Percentiles rank a stretch among this genome's conserved stretches.
Conservation (phyloP, 2,888 invertebrate genomes). For the Patella caerulea region DNA sequence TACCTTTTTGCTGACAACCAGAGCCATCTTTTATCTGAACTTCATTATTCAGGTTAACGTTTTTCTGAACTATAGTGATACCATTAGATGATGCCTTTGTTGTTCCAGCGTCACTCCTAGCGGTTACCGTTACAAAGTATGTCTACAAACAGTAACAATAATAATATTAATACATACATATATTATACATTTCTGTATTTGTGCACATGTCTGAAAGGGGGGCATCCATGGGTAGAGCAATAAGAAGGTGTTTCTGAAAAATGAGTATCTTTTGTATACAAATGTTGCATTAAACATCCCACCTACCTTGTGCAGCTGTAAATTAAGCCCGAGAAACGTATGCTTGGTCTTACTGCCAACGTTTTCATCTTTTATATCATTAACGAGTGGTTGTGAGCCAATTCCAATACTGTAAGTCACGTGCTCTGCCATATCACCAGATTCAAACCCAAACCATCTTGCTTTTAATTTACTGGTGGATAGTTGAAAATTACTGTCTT, state of each 20-base stretch:
- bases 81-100: slow-evolving; percentile 20
- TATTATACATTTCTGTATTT: no score
- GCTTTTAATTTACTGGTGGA: slow-evolving; percentile 27
- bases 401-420: slow-evolving; percentile 41
- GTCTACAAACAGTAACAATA: slow-evolving; percentile 26
- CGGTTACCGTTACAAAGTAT: slow-evolving; percentile 37
- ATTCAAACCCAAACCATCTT: slow-evolving; percentile 48
- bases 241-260: no score
- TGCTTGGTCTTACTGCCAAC: slow-evolving; percentile 20
- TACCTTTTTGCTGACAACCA: neutral
- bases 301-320: slow-evolving; percentile 28
- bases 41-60: neutral
- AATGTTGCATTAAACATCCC: no score
- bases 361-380: slow-evolving; percentile 31
- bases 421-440: slow-evolving; percentile 33
- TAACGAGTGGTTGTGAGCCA: slow-evolving; percentile 33
- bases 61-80: neutral
- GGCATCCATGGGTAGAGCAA: no score
- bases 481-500: slow-evolving; percentile 41
- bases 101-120: slow-evolving; percentile 30
- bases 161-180: no score
- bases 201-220: no score
- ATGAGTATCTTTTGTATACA: no score
- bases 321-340: slow-evolving; percentile 33
- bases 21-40: neutral